Conservation (phyloP, 2,113 vertebrate species). For the Brachyhypopomus gauderio region DNA sequence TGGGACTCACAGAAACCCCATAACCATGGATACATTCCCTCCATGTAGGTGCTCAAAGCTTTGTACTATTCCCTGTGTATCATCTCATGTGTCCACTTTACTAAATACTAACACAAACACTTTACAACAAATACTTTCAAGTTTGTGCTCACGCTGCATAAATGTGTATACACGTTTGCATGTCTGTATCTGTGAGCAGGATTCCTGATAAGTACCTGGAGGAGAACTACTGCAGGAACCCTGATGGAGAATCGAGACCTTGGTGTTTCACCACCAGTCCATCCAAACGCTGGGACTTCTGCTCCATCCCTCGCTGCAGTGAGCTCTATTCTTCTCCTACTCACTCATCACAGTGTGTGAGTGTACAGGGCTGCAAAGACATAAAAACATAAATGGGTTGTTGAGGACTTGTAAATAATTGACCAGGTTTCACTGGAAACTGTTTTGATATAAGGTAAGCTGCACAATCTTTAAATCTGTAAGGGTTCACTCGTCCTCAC, state of each 20-base stretch:
- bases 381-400: too few species aligned
- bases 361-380: too few species aligned
- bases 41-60: slow-evolving; percentile 73
- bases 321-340: not conserved
- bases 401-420: too few species aligned
- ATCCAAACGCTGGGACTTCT: slow-evolving; percentile 88
- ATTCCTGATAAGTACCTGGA: slow-evolving; percentile 87
- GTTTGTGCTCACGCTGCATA: not conserved
- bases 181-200: slow-evolving; percentile 62
- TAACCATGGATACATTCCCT: slow-evolving; percentile 81
- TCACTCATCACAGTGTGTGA: too few species aligned
- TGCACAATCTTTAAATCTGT: too few species aligned
- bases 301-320: slow-evolving; percentile 86
- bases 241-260: slow-evolving; percentile 86
- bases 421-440: too few species aligned
- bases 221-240: slow-evolving; percentile 93
- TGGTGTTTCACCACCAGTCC: slow-evolving; percentile 90
- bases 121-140: too few species aligned
- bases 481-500: too few species aligned
- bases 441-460: too few species aligned
- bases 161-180: not conserved
- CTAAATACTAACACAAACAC: not conserved
- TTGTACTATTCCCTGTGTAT: not conserved
- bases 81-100: not conserved
- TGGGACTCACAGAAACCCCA: slow-evolving; percentile 89